Conservation (phyloP, 37 sponge, comb jelly and placozoan genomes). For the Halichondria panicea region DNA sequence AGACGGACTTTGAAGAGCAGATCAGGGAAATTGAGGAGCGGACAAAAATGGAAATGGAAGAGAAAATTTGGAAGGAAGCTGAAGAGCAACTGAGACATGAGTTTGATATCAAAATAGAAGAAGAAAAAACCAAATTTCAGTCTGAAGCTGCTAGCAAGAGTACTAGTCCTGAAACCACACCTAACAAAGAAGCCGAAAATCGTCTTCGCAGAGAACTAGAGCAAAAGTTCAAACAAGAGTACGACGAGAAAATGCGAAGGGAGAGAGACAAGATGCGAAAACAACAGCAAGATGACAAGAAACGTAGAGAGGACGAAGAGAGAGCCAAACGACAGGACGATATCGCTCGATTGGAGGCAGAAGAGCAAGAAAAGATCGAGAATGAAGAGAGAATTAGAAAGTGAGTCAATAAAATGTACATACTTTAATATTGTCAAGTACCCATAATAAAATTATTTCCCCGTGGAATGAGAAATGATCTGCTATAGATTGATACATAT, state of each 20-base stretch:
- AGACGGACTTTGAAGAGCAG: constrained; percentile 5
- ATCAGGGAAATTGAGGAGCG: constrained; percentile 20
- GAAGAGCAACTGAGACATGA: constrained; percentile 52
- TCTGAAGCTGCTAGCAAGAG: constrained; percentile 15
- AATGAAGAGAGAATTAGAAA: constrained; percentile 50
- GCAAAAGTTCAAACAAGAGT: constrained; percentile 11
- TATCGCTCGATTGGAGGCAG: constrained; percentile 44
- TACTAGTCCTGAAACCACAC: neutral
- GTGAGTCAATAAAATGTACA: neutral
- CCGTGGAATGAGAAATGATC: neutral
- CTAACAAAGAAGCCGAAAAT: constrained; percentile 6
- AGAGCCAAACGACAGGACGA: constrained; percentile 24
- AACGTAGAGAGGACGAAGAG: constrained; percentile 20
- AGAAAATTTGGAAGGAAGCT: constrained; percentile 56
- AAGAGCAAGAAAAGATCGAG: constrained; percentile 66
- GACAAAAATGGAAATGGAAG: constrained; percentile 50
- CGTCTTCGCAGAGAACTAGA: constrained; percentile 22
- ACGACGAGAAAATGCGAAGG: constrained; percentile 14
- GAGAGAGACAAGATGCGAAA: constrained; percentile 11
- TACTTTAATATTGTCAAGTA: neutral
- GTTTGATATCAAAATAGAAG: constrained; percentile 19
- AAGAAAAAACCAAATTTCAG: constrained; percentile 23
- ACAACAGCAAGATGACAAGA: constrained; percentile 24
- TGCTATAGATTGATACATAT: neutral
- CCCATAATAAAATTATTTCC: neutral